phyloP scores from a whole-genome alignment of 2,888 invertebrate species.

The Colletes collaris region DNA sequence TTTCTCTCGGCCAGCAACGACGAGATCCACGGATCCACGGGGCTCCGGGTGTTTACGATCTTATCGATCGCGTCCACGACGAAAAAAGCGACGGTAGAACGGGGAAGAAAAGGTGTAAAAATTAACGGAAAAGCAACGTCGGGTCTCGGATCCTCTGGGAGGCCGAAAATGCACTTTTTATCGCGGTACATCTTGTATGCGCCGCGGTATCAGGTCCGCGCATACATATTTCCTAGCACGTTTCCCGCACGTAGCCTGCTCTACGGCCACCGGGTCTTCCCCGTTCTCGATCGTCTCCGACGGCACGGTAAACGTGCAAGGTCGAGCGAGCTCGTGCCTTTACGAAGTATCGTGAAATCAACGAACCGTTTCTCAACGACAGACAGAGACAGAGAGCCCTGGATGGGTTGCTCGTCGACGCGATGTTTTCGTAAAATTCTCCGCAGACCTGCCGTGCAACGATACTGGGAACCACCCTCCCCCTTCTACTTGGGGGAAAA shows the following conservation, averaged over 20 bases:
- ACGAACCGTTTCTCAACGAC: conserved; percentile 44
- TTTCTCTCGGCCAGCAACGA: not conserved
- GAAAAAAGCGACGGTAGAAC: no score
- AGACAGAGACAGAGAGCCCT: conserved; percentile 19
- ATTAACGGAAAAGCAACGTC: conserved; percentile 11
- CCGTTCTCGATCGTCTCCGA: conserved; percentile 47
- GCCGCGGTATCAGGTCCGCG: conserved; percentile 58
- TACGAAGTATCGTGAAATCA: conserved; percentile 46
- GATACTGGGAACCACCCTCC: not conserved
- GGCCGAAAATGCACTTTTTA: conserved; percentile 74
- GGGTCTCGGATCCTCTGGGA: conserved; percentile 55
- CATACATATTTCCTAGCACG: conserved; percentile 75
- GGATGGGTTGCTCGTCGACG: not conserved
- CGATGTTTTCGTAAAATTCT: conserved; percentile 18
- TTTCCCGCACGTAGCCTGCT: conserved; percentile 63
- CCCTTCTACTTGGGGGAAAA: not conserved
- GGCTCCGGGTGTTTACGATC: conserved; percentile 1
- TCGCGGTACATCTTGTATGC: conserved; percentile 73
- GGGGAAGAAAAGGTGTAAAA: not conserved
- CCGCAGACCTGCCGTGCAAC: not conserved
- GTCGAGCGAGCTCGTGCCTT: conserved; percentile 41
- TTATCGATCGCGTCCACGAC: conserved; percentile 16
- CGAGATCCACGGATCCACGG: conserved; percentile 2
- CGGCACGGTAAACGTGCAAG: conserved; percentile 59
- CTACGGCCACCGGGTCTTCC: conserved; percentile 38